Evolutionary conservation across 2,113 vertebrate species (phyloP).

Genomic region (Bos indicus): DNA sequence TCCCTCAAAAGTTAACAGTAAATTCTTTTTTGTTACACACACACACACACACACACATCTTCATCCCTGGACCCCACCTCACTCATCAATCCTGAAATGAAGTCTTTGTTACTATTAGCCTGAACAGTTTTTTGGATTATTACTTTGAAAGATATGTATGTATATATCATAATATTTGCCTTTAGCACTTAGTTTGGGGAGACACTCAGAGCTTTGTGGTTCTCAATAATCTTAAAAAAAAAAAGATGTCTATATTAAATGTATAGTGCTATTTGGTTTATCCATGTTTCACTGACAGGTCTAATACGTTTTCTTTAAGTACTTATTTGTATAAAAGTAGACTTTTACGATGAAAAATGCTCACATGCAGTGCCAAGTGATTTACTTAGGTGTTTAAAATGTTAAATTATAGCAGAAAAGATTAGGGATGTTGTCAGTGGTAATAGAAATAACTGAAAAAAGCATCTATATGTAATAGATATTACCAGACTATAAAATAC

Average conservation of each 20-base stretch:
- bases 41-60: not conserved
- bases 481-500: slow-evolving; percentile 66
- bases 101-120: slow-evolving; percentile 59
- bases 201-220: slow-evolving; percentile 58
- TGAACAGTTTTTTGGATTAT: slow-evolving; percentile 55
- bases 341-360: slow-evolving; percentile 61
- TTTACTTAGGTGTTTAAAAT: slow-evolving; percentile 65
- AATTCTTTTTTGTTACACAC: slow-evolving; percentile 44
- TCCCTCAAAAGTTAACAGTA: slow-evolving; percentile 65
- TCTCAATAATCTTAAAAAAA: slow-evolving; percentile 51
- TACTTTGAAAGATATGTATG: slow-evolving; percentile 68
- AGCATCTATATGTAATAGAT: slow-evolving; percentile 69
- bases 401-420: slow-evolving; percentile 67
- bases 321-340: slow-evolving; percentile 61
- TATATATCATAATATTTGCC: slow-evolving; percentile 66
- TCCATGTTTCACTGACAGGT: slow-evolving; percentile 45
- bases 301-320: slow-evolving; percentile 61
- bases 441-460: slow-evolving; percentile 69
- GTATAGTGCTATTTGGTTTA: slow-evolving; percentile 52
- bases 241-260: slow-evolving; percentile 32
- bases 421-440: slow-evolving; percentile 53
- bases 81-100: slow-evolving; percentile 57
- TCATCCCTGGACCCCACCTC: not conserved
- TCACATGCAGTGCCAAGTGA: slow-evolving; percentile 68
- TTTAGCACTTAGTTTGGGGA: slow-evolving; percentile 76